These are phyloP conservation scores for Chiloscyllium punctatum DNA, from an alignment of 2,797 vertebrate species.

Conservation along the genomic window DNA sequence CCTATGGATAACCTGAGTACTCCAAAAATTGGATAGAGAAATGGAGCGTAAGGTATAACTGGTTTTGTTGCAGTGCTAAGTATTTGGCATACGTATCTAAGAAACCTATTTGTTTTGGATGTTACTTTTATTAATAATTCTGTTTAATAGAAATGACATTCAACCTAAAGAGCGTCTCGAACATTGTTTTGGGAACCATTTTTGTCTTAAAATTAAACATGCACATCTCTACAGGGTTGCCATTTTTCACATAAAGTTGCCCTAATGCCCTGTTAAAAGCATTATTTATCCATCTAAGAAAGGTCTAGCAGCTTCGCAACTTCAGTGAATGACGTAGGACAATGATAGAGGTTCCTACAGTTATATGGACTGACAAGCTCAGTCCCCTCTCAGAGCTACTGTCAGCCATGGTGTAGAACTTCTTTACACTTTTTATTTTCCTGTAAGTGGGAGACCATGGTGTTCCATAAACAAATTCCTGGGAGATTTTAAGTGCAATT, in stretches of 20 bases:
- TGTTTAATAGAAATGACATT: neutral
- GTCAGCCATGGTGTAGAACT: neutral
- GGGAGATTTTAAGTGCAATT: neutral
- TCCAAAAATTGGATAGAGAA: no score
- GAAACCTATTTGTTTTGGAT: no score
- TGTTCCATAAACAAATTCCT: neutral
- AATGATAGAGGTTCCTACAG: neutral
- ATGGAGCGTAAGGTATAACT: no score
- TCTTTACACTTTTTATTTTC: neutral
- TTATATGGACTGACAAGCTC: no score
- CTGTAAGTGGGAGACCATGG: neutral
- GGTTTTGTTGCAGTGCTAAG: no score
- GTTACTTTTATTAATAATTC: neutral
- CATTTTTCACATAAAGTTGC: neutral
- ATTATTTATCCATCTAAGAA: neutral
- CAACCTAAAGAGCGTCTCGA: neutral
- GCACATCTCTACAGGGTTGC: neutral
- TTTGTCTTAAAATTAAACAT: neutral
- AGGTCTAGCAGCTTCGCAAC: neutral
- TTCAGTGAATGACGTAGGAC: neutral
- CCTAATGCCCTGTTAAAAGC: neutral
- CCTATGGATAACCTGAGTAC: no score
- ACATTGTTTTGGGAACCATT: neutral
- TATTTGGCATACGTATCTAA: no score
- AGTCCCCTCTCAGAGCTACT: neutral